Evolutionary conservation across 2,888 invertebrate genomes (phyloP).

Genomic region (Nudaria mundana): DNA sequence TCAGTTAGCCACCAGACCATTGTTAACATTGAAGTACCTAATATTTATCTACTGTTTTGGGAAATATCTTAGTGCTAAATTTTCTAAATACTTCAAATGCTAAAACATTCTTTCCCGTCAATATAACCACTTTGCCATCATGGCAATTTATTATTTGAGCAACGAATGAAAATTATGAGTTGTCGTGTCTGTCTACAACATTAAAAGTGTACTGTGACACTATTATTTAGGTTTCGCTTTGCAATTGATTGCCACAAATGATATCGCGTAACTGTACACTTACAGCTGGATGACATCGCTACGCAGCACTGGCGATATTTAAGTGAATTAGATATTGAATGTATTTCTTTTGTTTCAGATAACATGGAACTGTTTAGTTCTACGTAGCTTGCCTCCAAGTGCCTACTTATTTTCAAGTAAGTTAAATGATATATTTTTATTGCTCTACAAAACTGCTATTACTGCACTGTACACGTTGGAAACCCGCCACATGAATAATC

Average conservation of each 20-base stretch:
- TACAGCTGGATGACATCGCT: constrained; percentile 26
- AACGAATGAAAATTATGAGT: constrained; percentile 17
- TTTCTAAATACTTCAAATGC: too few relatives aligned
- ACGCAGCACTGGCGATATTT: constrained; percentile 27
- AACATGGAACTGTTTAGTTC: constrained; percentile 50
- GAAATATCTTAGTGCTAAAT: too few relatives aligned
- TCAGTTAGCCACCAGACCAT: too few relatives aligned
- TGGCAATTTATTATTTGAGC: constrained; percentile 11
- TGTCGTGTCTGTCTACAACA: constrained; percentile 12
- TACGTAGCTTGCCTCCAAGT: constrained; percentile 15
- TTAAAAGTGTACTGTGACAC: constrained; percentile 14
- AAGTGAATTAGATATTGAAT: constrained; percentile 13
- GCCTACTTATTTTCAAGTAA: constrained; percentile 18
- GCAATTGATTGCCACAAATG: constrained; percentile 40
- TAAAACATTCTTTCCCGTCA: too few relatives aligned
- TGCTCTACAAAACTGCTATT: constrained; percentile 9
- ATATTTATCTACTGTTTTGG: too few relatives aligned
- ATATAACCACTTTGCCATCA: not conserved
- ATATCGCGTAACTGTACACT: constrained; percentile 32
- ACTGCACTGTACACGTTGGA: constrained; percentile 22
- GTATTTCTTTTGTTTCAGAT: constrained; percentile 52
- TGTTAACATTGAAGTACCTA: too few relatives aligned
- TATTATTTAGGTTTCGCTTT: constrained; percentile 32
- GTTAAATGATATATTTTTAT: constrained; percentile 1
- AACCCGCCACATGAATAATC: not conserved